Evolutionary conservation across 2,797 vertebrate genomes (phyloP).

Genomic region (Neomorphus geoffroyi): DNA sequence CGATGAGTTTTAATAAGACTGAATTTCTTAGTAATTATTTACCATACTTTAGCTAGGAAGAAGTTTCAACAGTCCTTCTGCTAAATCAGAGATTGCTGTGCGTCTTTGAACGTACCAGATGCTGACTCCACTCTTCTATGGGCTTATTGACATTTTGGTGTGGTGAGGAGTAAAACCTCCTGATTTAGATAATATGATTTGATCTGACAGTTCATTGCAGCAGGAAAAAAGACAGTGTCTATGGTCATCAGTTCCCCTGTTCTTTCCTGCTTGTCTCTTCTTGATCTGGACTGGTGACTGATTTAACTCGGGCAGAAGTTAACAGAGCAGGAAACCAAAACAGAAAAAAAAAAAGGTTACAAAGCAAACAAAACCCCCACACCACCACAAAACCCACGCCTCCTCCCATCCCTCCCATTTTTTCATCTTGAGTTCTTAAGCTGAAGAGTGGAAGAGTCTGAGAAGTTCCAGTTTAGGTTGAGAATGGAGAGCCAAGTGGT

Average conservation of each 20-base stretch:
- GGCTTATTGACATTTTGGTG: neutral
- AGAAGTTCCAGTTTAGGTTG: neutral
- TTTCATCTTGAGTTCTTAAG: neutral
- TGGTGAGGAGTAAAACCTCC: neutral
- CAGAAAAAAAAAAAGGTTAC: neutral
- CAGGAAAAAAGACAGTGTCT: neutral
- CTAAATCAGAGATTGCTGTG: neutral
- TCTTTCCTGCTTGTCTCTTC: neutral
- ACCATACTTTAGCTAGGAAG: neutral
- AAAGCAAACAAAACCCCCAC: neutral
- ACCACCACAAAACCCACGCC: neutral
- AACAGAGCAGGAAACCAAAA: neutral
- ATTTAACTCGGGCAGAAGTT: neutral
- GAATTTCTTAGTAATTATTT: neutral
- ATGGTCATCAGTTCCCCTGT: neutral
- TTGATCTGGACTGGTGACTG: neutral
- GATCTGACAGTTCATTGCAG: neutral
- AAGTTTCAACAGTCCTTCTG: neutral
- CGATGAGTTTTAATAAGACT: neutral
- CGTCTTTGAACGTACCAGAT: neutral
- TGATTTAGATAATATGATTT: neutral
- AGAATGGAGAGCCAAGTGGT: neutral
- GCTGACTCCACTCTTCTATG: accelerated
- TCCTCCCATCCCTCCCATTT: neutral
- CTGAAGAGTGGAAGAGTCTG: neutral